A percentile compares a stretch with the other conserved stretches of the same genome.
phyloP scores from a whole-genome alignment of 2,888 invertebrate species.

The Synergus umbraculus region DNA sequence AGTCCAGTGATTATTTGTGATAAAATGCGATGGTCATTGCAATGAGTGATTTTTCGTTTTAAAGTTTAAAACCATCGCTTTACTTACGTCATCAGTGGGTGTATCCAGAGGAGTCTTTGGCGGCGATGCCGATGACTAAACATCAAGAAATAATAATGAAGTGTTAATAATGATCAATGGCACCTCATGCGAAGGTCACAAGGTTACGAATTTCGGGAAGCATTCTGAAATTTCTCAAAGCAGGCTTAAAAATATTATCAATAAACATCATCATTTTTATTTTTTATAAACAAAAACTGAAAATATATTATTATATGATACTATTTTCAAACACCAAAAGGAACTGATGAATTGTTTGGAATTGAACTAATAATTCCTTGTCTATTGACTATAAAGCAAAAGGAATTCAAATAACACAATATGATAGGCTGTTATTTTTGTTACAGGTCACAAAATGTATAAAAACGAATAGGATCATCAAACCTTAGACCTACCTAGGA shows the following conservation, averaged over 20 bases:
- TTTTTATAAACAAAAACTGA: background rate
- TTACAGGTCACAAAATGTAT: background rate
- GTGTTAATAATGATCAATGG: constrained; percentile 69
- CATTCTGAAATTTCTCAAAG: constrained; percentile 40
- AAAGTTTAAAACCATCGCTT: background rate
- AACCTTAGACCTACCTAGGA: background rate
- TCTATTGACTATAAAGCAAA: background rate
- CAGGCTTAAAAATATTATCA: constrained; percentile 43
- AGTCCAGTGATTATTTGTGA: background rate
- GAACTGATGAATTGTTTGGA: background rate
- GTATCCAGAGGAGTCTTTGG: constrained; percentile 72
- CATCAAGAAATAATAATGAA: constrained; percentile 71
- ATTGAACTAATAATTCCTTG: background rate
- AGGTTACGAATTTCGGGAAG: constrained; percentile 35
- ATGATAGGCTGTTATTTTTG: background rate
- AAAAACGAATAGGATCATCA: background rate
- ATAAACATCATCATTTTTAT: background rate
- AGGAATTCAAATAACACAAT: background rate
- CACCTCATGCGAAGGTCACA: constrained; percentile 59
- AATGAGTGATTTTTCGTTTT: background rate
- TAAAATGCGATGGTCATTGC: background rate
- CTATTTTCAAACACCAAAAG: background rate
- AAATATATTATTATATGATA: background rate
- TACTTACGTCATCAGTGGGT: constrained; percentile 71
- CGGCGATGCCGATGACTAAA: constrained; percentile 71